A percentile compares a stretch with the other conserved stretches of the same genome.
Evolutionary conservation across 1,140 invertebrate species (phyloP).

Genomic region (Platorchestia sp.): DNA sequence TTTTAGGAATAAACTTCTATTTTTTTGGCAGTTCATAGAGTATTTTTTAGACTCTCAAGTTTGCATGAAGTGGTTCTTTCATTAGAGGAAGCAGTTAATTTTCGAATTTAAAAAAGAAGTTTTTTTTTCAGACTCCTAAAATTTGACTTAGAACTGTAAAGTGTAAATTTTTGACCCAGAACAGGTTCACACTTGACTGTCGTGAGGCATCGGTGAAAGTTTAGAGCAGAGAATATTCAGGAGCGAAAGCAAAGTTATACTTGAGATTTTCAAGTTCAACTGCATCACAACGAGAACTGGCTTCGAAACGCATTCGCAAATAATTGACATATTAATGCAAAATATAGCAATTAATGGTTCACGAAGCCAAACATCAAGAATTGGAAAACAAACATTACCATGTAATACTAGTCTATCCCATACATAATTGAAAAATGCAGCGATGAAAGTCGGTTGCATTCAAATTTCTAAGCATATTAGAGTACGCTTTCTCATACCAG

Average conservation of each 20-base stretch:
- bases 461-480: not conserved
- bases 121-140: too few species aligned
- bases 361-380: not conserved
- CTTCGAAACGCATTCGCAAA: not conserved
- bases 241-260: not conserved
- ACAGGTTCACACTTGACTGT: too few species aligned
- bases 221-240: not conserved
- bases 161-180: too few species aligned
- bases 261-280: not conserved
- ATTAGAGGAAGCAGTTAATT: too few species aligned
- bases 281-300: not conserved
- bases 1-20: too few species aligned
- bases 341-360: not conserved
- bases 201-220: too few species aligned
- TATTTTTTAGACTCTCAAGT: too few species aligned
- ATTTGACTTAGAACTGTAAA: too few species aligned
- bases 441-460: not conserved
- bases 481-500: not conserved
- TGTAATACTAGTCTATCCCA: not conserved
- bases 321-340: not conserved
- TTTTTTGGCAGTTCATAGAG: too few species aligned
- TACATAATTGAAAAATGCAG: not conserved
- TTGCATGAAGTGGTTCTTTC: too few species aligned
- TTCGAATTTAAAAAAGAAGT: too few species aligned
- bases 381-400: not conserved